A percentile compares a stretch with the other conserved stretches of the same genome.
Evolutionary conservation across 92 coral and sea anemone genomes (phyloP).

Genomic region (Phenganax marumi): DNA sequence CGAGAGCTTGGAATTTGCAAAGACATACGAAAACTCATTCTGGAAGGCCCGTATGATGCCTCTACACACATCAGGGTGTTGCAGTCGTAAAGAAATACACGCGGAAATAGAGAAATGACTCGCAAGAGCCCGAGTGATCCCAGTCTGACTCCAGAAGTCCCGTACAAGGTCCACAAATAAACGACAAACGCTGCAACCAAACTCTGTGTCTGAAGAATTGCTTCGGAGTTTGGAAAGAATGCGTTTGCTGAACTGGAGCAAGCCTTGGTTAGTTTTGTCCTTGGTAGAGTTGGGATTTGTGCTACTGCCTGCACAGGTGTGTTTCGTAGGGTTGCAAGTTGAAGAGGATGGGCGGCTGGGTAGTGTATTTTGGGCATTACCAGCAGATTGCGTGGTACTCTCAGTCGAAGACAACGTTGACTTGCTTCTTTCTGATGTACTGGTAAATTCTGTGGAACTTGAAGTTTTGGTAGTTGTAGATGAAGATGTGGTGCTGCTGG

Average conservation of each 20-base stretch:
- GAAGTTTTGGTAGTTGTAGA: no score
- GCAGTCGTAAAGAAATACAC: conserved; percentile 30
- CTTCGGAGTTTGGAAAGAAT: neutral
- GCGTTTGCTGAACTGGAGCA: neutral
- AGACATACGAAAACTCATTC: conserved; percentile 70
- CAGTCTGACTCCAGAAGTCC: neutral
- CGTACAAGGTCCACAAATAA: neutral
- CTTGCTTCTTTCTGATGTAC: no score
- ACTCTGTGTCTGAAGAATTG: neutral
- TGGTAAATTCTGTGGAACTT: no score
- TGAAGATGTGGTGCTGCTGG: no score
- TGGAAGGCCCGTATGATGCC: conserved; percentile 64
- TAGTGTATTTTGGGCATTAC: no score
- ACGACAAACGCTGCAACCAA: neutral
- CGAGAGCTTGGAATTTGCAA: conserved; percentile 62
- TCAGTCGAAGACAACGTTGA: no score
- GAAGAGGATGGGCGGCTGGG: no score
- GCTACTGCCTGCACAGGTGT: neutral
- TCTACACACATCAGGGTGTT: conserved; percentile 68
- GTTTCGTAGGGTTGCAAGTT: no score
- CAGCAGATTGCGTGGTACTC: no score
- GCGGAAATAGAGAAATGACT: neutral
- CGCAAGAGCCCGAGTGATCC: neutral
- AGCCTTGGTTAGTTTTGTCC: neutral
- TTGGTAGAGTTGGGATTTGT: neutral